Conservation (phyloP, 1,140 invertebrate genomes). For the Sinella curviseta region DNA sequence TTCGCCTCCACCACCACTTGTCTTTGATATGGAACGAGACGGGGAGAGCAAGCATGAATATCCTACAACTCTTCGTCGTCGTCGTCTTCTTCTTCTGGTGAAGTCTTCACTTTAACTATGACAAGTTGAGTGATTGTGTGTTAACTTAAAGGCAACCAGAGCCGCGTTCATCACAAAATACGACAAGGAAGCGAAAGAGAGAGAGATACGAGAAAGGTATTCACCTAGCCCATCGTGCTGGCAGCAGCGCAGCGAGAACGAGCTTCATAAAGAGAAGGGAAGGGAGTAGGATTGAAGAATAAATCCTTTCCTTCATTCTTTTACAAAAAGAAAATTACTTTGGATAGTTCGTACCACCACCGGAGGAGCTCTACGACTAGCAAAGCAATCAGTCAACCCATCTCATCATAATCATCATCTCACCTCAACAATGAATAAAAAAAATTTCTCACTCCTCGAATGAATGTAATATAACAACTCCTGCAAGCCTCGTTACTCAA, state of each 20-base stretch:
- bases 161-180: too few species aligned
- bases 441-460: neutral
- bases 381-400: conserved; percentile 13
- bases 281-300: neutral
- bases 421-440: neutral
- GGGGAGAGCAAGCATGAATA: neutral
- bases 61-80: neutral
- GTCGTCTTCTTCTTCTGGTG: neutral
- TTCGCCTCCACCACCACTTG: neutral
- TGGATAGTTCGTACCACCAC: neutral
- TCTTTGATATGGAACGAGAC: neutral
- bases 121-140: conserved; percentile 27
- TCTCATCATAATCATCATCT: neutral
- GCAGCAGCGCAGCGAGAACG: too few species aligned
- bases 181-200: neutral
- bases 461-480: neutral
- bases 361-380: neutral
- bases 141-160: conserved; percentile 19
- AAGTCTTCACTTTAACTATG: conserved; percentile 23
- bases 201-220: neutral
- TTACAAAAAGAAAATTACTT: neutral
- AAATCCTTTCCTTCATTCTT: conserved; percentile 10
- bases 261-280: neutral
- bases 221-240: neutral
- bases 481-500: too few species aligned